These are phyloP conservation scores for Caenorhabditis sp. DNA, from an alignment of 2,888 invertebrate species.

Conservation along the genomic window DNA sequence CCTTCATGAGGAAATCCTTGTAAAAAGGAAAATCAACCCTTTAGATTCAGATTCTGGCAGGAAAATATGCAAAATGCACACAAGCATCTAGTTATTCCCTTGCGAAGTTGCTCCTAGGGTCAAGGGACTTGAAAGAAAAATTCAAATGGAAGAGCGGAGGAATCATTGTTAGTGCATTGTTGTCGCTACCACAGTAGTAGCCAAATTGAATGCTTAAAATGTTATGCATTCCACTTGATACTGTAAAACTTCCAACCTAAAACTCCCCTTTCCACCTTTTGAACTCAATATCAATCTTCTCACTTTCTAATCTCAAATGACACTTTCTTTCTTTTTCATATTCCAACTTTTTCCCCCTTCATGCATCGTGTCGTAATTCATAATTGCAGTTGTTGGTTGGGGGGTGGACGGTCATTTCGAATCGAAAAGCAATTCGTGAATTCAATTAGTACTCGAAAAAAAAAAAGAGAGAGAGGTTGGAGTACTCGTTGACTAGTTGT, in stretches of 20 bases:
- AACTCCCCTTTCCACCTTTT: neutral
- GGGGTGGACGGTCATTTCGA: conserved; percentile 34
- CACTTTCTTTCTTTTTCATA: conserved; percentile 3
- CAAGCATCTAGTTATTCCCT: no score
- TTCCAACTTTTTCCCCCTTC: conserved; percentile 3
- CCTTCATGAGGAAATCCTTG: no score
- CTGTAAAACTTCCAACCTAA: neutral
- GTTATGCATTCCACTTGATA: no score
- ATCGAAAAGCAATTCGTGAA: conserved; percentile 41
- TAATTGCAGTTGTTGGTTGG: conserved; percentile 16
- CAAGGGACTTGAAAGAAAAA: no score
- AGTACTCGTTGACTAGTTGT: neutral
- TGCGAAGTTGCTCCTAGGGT: no score
- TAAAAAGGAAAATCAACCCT: no score
- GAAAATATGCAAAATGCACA: no score
- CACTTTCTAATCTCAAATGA: neutral
- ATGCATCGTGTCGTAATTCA: conserved; percentile 35
- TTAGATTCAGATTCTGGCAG: no score
- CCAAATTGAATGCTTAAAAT: no score
- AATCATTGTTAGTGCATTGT: no score
- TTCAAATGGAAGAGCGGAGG: no score
- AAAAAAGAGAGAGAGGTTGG: neutral
- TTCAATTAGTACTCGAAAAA: conserved; percentile 23
- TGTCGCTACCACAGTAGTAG: no score
- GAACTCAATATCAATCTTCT: neutral